Conservation (phyloP, 2,797 vertebrate genomes). For the Xenopus petersii region DNA sequence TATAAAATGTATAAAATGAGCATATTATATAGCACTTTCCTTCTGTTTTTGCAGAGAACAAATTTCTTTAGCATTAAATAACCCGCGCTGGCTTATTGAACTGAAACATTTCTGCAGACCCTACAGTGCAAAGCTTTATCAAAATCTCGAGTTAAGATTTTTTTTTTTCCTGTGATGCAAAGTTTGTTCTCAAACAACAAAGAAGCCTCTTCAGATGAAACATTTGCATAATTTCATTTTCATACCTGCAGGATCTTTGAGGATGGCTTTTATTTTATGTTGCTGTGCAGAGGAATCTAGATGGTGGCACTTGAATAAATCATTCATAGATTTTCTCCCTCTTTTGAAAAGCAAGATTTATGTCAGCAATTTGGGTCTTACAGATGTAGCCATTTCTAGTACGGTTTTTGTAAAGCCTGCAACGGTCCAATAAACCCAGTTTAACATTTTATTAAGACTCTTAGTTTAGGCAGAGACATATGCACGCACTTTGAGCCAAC, state of each 20-base stretch:
- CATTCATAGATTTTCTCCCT: neutral
- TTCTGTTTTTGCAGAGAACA: no score
- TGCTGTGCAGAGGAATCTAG: no score
- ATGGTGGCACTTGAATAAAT: no score
- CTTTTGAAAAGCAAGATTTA: neutral
- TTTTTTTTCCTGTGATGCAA: neutral
- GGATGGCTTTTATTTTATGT: neutral
- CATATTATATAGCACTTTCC: no score
- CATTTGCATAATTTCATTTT: constrained; percentile 22
- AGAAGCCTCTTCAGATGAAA: neutral
- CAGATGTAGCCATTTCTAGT: constrained; percentile 15
- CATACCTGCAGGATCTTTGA: constrained; percentile 12
- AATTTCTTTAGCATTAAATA: no score
- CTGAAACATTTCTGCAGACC: neutral
- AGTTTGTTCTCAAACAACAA: constrained; percentile 25
- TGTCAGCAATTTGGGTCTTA: neutral
- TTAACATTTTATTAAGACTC: no score
- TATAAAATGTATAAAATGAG: no score
- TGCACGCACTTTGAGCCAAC: no score
- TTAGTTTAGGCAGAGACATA: no score
- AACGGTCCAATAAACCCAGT: no score
- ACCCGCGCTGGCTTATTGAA: neutral
- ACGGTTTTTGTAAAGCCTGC: constrained; percentile 6
- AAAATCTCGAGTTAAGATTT: neutral
- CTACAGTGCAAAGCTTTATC: neutral